Evolutionary conservation across 2,797 vertebrate species (phyloP).

Genomic region (Garrulus glandarius): DNA sequence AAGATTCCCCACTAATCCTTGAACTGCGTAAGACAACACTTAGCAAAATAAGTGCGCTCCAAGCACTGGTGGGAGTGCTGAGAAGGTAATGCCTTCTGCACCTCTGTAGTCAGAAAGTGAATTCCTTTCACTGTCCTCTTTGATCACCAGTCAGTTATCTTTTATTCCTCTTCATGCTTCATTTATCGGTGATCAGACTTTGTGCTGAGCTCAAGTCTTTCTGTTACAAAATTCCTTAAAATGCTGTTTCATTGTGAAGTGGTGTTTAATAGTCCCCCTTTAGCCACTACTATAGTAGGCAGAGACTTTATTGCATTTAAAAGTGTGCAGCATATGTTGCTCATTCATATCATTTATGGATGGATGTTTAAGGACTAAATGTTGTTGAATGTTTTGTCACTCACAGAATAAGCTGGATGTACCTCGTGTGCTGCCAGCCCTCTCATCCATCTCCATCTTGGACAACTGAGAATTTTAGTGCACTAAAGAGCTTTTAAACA

Average conservation of each 20-base stretch:
- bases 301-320: neutral
- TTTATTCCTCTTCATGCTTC: neutral
- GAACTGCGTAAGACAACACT: neutral
- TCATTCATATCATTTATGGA: neutral
- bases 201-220: neutral
- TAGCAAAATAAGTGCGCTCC: neutral
- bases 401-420: neutral
- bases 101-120: neutral
- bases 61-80: neutral
- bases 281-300: neutral
- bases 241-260: neutral
- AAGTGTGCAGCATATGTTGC: neutral
- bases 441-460: neutral
- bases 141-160: neutral
- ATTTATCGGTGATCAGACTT: neutral
- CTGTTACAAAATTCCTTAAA: neutral
- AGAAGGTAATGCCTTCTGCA: neutral
- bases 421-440: neutral
- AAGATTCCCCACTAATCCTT: conserved; percentile 50
- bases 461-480: neutral
- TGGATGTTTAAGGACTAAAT: neutral
- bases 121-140: neutral
- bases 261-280: neutral
- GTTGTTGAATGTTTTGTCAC: neutral
- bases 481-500: neutral